Percentiles rank a stretch among this genome's conserved stretches.
Conservation (phyloP, 2,888 invertebrate species). For the Pristionchus mayeri region DNA sequence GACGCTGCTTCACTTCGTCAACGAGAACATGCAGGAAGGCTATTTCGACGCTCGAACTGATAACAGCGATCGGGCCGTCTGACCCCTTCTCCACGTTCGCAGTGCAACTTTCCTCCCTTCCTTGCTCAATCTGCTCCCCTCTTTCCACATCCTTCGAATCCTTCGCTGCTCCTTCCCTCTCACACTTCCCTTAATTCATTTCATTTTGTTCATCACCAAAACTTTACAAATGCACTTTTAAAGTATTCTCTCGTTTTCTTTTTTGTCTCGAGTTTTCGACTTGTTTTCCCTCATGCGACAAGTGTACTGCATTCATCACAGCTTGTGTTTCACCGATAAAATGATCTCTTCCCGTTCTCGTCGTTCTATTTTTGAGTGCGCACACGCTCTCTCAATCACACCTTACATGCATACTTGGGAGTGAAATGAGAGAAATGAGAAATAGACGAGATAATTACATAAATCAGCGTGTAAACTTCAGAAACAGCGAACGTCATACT, state of each 20-base stretch:
- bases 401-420: not conserved
- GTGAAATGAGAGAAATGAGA: not conserved
- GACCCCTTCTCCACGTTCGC: no score
- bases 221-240: no score
- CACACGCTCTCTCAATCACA: slow-evolving; percentile 28
- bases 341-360: slow-evolving; percentile 8
- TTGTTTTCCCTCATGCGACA: slow-evolving; percentile 16
- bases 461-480: slow-evolving; percentile 18
- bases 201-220: not conserved
- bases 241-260: no score
- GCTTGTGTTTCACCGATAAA: slow-evolving; percentile 11
- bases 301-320: slow-evolving; percentile 35
- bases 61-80: not conserved
- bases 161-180: not conserved
- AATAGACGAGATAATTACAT: slow-evolving; percentile 21
- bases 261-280: slow-evolving; percentile 5
- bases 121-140: not conserved
- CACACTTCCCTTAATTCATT: slow-evolving; percentile 21
- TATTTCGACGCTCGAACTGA: slow-evolving; percentile 45
- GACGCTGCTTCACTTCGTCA: slow-evolving; percentile 31
- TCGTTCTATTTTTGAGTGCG: slow-evolving; percentile 14
- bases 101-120: no score
- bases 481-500: not conserved
- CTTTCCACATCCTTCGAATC: not conserved
- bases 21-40: slow-evolving; percentile 47